Evolutionary conservation across 1,140 invertebrate genomes (phyloP).

Genomic region (Drosophila subpulchrella): DNA sequence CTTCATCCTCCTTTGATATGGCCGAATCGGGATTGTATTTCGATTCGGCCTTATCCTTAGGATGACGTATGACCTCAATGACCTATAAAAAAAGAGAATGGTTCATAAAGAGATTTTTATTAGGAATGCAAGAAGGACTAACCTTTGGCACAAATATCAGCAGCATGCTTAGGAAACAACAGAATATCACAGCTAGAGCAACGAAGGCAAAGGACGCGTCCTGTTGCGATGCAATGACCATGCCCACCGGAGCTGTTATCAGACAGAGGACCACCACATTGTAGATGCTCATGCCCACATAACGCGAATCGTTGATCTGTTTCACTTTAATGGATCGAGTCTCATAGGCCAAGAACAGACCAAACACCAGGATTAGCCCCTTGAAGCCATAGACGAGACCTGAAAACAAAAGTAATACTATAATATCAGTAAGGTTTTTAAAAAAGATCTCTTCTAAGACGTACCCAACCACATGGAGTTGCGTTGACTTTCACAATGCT

Average conservation of each 20-base stretch:
- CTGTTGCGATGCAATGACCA: conserved; percentile 98
- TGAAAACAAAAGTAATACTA: conserved; percentile 84
- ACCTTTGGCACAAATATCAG: conserved; percentile 98
- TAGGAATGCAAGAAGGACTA: neutral
- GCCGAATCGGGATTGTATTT: conserved; percentile 94
- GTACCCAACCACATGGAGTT: conserved; percentile 98
- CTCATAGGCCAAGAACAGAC: conserved; percentile 98
- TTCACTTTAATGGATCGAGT: conserved; percentile 98
- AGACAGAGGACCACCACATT: conserved; percentile 99
- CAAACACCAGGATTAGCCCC: conserved; percentile 97
- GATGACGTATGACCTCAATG: conserved; percentile 93
- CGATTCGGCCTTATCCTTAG: conserved; percentile 92
- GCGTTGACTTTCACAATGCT: conserved; percentile 97
- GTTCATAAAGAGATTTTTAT: too few species aligned
- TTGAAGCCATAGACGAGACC: conserved; percentile 98
- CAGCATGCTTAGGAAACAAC: conserved; percentile 98
- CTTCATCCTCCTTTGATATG: conserved; percentile 97
- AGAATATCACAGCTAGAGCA: conserved; percentile 97
- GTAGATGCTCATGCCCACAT: conserved; percentile 99
- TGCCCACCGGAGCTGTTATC: conserved; percentile 98
- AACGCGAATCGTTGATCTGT: conserved; percentile 97
- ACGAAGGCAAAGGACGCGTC: conserved; percentile 99
- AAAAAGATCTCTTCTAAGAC: conserved; percentile 19
- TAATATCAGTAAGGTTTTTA: too few species aligned
- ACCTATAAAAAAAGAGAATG: too few species aligned